Percentiles rank a stretch among this genome's conserved stretches.
These are phyloP conservation scores for Anguilla megastoma DNA, from an alignment of 2,797 vertebrate species.

Conservation along the genomic window DNA sequence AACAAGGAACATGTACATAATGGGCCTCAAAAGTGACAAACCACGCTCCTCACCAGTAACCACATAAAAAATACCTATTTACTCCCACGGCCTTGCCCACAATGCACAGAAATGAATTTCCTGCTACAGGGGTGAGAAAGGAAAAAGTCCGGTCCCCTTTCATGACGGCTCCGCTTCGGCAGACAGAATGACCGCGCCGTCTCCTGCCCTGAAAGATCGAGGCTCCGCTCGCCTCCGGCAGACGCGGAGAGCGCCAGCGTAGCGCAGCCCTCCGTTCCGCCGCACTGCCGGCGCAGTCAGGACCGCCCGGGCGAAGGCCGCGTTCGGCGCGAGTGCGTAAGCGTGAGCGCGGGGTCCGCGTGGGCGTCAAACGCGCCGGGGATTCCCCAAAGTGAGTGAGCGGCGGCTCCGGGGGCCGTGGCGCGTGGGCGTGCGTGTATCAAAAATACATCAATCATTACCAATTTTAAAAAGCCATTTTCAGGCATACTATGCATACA, in stretches of 20 bases:
- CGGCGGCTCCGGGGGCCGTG: background rate
- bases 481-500: background rate
- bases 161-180: background rate
- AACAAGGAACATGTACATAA: background rate
- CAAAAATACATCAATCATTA: background rate
- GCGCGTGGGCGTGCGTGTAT: constrained; percentile 12
- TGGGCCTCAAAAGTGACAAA: background rate
- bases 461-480: background rate
- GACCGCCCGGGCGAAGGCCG: background rate
- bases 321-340: background rate
- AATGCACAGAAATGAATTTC: constrained; percentile 2
- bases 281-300: background rate
- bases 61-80: background rate
- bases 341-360: background rate
- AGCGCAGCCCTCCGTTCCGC: background rate
- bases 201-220: background rate
- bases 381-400: constrained; percentile 28
- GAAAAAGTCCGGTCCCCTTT: constrained; percentile 2
- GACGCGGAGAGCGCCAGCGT: background rate
- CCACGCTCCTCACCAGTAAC: background rate
- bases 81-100: background rate
- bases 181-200: background rate
- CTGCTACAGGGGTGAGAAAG: background rate
- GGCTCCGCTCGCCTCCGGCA: background rate
- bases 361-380: constrained; percentile 26